These are phyloP conservation scores for Sabatieria punctata DNA, from an alignment of 2,888 invertebrate species.

Conservation along the genomic window DNA sequence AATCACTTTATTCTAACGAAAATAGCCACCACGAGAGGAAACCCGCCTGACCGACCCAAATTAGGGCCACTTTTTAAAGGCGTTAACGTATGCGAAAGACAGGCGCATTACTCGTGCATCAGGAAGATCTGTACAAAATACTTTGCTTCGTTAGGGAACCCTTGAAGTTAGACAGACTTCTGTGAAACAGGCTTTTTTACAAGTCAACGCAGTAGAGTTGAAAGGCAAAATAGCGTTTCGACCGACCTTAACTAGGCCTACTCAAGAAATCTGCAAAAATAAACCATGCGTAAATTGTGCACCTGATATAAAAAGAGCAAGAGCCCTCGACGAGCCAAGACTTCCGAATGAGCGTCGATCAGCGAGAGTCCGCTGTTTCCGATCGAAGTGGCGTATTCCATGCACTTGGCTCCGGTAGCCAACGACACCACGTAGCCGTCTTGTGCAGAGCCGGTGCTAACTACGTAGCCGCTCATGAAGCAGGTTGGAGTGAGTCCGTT, in stretches of 20 bases:
- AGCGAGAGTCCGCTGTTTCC: slow-evolving; percentile 31
- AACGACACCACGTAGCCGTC: slow-evolving; percentile 1
- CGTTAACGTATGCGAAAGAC: no score
- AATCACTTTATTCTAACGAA: no score
- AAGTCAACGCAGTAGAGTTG: no score
- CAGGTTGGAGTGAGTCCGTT: background rate
- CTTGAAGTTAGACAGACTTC: no score
- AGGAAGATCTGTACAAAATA: no score
- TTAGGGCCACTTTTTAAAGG: no score
- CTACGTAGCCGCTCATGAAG: slow-evolving; percentile 1
- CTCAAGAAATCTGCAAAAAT: background rate
- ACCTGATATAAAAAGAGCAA: slow-evolving; percentile 29
- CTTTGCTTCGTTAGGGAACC: no score
- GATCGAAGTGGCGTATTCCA: background rate
- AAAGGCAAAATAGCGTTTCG: background rate
- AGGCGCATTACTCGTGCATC: no score
- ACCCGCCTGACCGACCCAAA: no score
- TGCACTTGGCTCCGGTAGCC: background rate
- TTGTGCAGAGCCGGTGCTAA: background rate
- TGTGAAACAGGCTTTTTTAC: no score
- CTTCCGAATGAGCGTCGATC: slow-evolving; percentile 92
- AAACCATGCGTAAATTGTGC: no score
- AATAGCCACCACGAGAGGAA: no score
- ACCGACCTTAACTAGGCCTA: background rate
- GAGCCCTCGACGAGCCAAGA: slow-evolving; percentile 52